Evolutionary conservation across 2,797 vertebrate genomes (phyloP), one percentile per base, ranked within the genome.

Genomic region (Mormyrus hasselquistii): DNA sequence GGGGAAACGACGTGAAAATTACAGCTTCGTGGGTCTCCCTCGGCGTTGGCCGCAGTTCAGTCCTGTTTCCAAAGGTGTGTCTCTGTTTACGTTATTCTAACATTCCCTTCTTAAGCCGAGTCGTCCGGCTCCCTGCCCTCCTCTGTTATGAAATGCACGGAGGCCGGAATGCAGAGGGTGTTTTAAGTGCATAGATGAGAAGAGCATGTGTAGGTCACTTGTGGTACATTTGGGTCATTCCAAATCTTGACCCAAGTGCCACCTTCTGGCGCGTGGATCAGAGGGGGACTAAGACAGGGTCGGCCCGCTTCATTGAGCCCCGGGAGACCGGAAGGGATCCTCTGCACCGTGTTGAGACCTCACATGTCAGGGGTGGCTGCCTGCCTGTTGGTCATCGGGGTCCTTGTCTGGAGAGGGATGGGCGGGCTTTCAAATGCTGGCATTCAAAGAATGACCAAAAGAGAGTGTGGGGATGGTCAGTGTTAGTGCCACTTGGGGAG

Each of bases 21-120:
- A 22, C 47, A 10, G 69, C 55, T 14, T 29, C 49, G 16, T 44
- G 12, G 16, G 16, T 44, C 29, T 38, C 9, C 25, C 34, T 82
- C 29, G 4, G n/a, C 8, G 5, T 4, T 79, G 87, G 49, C 47
- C 0, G 50, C 0, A 0, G 6, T 25, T 52, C 49, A 65, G 38
- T 29, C 59, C 29, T 41, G n/a, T 69, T 69, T 69, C 57, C 41
- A 65, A 22, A 62, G 86, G 86, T 87, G 86, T 87, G 38, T 65
- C n/a, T 47, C 19, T 87, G 86, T 65, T n/a, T 65, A 57, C 38
- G 25, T 87, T 57, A 59, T 12, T 41, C 53, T 41, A 19, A 57
- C 25, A n/a, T 87, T 57, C 16, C 25, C 22, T 55, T 38, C 25
- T 59, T 10, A 52, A 41, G 19, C 50, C 3, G 3, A 87, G 85